Evolutionary conservation across 1,140 invertebrate genomes (phyloP).

Genomic region (Coenobita brevimanus): DNA sequence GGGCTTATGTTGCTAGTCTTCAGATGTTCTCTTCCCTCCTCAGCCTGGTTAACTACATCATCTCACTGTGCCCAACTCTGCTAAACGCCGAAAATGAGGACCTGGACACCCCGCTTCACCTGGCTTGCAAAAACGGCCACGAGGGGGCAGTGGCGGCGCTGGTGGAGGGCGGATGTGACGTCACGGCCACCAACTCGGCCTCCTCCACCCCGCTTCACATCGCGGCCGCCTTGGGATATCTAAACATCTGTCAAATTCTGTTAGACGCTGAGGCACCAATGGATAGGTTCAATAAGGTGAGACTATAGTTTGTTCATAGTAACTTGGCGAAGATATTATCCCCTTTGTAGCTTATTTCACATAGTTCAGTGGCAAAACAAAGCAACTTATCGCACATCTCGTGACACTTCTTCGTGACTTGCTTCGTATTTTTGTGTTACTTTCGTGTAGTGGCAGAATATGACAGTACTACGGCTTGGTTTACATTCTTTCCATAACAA

Average conservation of each 20-base stretch:
- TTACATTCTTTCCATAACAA: too few relatives aligned
- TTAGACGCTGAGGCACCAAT: background rate
- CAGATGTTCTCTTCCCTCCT: background rate
- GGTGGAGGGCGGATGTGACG: constrained; percentile 73
- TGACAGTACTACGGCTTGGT: too few relatives aligned
- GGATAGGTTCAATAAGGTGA: constrained; percentile 40
- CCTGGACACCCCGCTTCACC: constrained; percentile 70
- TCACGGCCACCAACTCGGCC: constrained; percentile 74
- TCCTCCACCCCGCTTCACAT: constrained; percentile 76
- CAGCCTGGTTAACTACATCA: constrained; percentile 17
- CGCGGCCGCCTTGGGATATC: constrained; percentile 73
- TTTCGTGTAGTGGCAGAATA: too few relatives aligned
- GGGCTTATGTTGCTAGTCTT: too few relatives aligned
- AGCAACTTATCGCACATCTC: too few relatives aligned
- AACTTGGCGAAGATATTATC: too few relatives aligned
- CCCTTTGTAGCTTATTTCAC: too few relatives aligned
- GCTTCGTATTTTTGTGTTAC: too few relatives aligned
- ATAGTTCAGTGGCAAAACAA: too few relatives aligned
- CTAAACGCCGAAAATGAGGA: constrained; percentile 47
- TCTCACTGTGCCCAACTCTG: background rate
- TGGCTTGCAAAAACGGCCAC: constrained; percentile 74
- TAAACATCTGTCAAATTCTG: background rate
- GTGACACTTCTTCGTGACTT: too few relatives aligned
- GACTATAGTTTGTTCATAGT: too few relatives aligned
- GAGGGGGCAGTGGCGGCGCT: constrained; percentile 72